phyloP scores from a whole-genome alignment of 2,797 vertebrate genomes.

The Crenichthys baileyi region DNA sequence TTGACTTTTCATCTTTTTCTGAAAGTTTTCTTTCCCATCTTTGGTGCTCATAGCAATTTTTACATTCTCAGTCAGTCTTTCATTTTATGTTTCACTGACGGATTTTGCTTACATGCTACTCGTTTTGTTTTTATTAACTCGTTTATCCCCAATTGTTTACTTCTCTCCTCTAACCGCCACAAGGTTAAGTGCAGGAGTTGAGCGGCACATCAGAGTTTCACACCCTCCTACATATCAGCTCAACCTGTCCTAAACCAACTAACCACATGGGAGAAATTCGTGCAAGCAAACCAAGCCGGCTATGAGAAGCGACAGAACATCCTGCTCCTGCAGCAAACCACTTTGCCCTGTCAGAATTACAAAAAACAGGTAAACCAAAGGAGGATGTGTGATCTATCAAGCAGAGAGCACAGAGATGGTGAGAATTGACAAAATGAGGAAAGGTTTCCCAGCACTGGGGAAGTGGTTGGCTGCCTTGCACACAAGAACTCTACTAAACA shows the following conservation, averaged over 20 bases:
- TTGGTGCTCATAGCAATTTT: conserved; percentile 11
- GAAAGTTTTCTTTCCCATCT: conserved; percentile 32
- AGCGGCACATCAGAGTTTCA: conserved; percentile 54
- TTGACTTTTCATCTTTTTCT: conserved; percentile 41
- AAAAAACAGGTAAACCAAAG: conserved; percentile 49
- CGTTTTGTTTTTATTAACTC: conserved; percentile 10
- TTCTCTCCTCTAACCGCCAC: conserved; percentile 30
- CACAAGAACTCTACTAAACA: conserved; percentile 31
- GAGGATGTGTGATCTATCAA: conserved; percentile 54
- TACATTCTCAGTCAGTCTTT: neutral
- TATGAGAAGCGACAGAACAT: conserved; percentile 67
- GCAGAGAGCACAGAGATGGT: conserved; percentile 32
- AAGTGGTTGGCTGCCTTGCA: conserved; percentile 56
- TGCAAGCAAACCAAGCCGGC: conserved; percentile 45
- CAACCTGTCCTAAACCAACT: conserved; percentile 66
- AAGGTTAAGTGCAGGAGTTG: conserved; percentile 47
- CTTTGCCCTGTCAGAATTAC: conserved; percentile 36
- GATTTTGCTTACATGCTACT: conserved; percentile 25
- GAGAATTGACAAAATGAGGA: conserved; percentile 48
- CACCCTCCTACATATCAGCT: conserved; percentile 57
- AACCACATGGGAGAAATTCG: conserved; percentile 68
- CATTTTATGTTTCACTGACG: conserved; percentile 24
- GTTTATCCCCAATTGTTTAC: conserved; percentile 34
- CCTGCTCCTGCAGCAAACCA: conserved; percentile 56
- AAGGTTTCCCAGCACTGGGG: conserved; percentile 62